Evolutionary conservation across 1,140 invertebrate species (phyloP).

Genomic region (Atta texana): DNA sequence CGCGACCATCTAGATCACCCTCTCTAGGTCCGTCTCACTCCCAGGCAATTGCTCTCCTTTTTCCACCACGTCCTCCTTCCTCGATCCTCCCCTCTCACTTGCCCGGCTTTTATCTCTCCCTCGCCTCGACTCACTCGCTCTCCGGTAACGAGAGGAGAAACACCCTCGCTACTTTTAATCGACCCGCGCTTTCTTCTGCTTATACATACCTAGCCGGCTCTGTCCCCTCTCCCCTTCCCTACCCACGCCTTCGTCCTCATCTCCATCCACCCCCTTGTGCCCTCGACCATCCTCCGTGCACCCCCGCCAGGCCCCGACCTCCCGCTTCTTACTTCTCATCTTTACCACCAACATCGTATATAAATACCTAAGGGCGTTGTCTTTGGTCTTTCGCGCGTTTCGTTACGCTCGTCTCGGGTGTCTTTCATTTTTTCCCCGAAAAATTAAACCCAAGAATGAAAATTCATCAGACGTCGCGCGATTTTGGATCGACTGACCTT

Average conservation of each 20-base stretch:
- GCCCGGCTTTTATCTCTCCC: slow-evolving; percentile 72
- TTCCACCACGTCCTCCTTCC: slow-evolving; percentile 66
- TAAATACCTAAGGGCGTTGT: slow-evolving; percentile 86
- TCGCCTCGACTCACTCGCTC: slow-evolving; percentile 74
- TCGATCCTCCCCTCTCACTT: slow-evolving; percentile 63
- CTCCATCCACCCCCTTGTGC: slow-evolving; percentile 74
- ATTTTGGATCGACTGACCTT: slow-evolving; percentile 13
- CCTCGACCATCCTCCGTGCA: slow-evolving; percentile 63
- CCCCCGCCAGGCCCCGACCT: slow-evolving; percentile 49
- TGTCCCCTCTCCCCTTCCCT: slow-evolving; percentile 55
- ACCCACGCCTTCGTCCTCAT: slow-evolving; percentile 78
- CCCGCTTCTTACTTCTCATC: slow-evolving; percentile 81
- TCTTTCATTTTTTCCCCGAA: slow-evolving; percentile 15
- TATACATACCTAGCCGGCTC: slow-evolving; percentile 83
- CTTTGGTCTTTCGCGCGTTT: slow-evolving; percentile 81
- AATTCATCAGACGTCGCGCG: not conserved
- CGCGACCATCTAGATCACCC: slow-evolving; percentile 77
- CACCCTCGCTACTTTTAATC: slow-evolving; percentile 87
- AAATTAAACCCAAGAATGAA: slow-evolving; percentile 15
- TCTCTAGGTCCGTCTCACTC: slow-evolving; percentile 73
- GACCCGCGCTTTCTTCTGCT: slow-evolving; percentile 87
- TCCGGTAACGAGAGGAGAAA: slow-evolving; percentile 86
- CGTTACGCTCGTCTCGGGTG: slow-evolving; percentile 48
- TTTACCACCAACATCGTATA: slow-evolving; percentile 83
- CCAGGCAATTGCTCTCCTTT: slow-evolving; percentile 59